These are phyloP conservation scores for Euplagia quadripunctaria DNA, from an alignment of 2,888 invertebrate genomes.

Conservation along the genomic window DNA sequence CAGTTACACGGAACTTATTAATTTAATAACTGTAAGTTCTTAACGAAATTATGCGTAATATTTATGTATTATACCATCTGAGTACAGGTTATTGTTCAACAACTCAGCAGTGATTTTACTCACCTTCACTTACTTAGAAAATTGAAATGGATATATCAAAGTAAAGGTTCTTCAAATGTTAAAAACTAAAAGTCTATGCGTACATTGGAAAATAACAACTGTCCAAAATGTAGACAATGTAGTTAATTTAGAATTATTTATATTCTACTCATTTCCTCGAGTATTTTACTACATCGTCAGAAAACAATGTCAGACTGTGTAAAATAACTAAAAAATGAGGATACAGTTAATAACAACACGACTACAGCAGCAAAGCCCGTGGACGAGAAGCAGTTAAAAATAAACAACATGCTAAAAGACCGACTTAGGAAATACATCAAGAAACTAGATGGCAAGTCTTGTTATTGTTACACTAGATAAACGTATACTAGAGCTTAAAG, in stretches of 20 bases:
- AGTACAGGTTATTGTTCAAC: too few relatives aligned
- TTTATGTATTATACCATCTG: too few relatives aligned
- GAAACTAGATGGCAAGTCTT: slow-evolving; percentile 78
- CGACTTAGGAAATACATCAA: slow-evolving; percentile 83
- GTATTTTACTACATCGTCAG: neutral
- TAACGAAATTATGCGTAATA: neutral
- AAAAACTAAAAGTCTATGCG: neutral
- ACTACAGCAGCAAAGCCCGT: slow-evolving; percentile 57
- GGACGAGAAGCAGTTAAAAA: slow-evolving; percentile 62
- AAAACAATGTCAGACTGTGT: slow-evolving; percentile 57
- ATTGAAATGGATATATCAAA: too few relatives aligned
- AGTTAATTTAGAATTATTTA: neutral
- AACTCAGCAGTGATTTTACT: too few relatives aligned
- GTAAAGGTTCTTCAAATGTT: too few relatives aligned
- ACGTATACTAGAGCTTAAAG: too few relatives aligned
- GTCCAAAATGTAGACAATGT: neutral
- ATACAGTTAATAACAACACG: slow-evolving; percentile 59
- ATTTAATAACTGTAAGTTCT: neutral
- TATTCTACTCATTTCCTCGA: neutral
- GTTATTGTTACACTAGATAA: neutral
- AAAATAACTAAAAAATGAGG: slow-evolving; percentile 59
- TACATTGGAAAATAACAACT: neutral
- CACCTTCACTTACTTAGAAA: too few relatives aligned
- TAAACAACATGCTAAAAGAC: slow-evolving; percentile 80
- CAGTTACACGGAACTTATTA: neutral